Evolutionary conservation across 2,888 invertebrate genomes (phyloP).

Genomic region (Metellina segmentata): DNA sequence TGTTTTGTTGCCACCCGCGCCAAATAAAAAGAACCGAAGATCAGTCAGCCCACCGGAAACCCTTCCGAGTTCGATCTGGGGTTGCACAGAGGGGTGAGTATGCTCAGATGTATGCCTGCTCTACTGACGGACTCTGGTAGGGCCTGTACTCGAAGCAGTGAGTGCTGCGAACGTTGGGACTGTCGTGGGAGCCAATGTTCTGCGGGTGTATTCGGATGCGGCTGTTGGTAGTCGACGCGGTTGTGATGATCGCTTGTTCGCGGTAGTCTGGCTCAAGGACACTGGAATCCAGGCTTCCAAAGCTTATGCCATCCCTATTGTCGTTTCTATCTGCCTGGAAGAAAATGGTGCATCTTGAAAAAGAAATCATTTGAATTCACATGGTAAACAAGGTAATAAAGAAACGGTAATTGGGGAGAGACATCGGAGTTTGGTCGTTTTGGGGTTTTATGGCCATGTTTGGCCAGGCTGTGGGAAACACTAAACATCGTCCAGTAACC

Average conservation of each 20-base stretch:
- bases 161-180: constrained; percentile 6
- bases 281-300: constrained; percentile 70
- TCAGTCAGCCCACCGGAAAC: too few species aligned
- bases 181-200: constrained; percentile 1
- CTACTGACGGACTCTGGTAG: constrained; percentile 59
- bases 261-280: constrained; percentile 64
- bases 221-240: constrained; percentile 59
- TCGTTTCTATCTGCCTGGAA: constrained; percentile 74
- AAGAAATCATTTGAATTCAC: not conserved
- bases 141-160: constrained; percentile 36
- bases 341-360: not conserved
- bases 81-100: too few species aligned
- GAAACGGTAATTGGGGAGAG: not conserved
- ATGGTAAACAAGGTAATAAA: not conserved
- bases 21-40: too few species aligned
- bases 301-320: constrained; percentile 69
- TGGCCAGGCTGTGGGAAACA: too few species aligned
- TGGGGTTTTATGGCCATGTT: too few species aligned
- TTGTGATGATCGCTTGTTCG: constrained; percentile 59
- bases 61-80: too few species aligned
- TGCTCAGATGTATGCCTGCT: constrained; percentile 69
- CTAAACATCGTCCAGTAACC: too few species aligned
- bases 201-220: constrained; percentile 9
- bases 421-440: too few species aligned
- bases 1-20: not conserved